Evolutionary conservation across 2,888 invertebrate genomes (phyloP), one percentile per base, ranked within the genome.

Genomic region (Scrobipalpa atriplicella): DNA sequence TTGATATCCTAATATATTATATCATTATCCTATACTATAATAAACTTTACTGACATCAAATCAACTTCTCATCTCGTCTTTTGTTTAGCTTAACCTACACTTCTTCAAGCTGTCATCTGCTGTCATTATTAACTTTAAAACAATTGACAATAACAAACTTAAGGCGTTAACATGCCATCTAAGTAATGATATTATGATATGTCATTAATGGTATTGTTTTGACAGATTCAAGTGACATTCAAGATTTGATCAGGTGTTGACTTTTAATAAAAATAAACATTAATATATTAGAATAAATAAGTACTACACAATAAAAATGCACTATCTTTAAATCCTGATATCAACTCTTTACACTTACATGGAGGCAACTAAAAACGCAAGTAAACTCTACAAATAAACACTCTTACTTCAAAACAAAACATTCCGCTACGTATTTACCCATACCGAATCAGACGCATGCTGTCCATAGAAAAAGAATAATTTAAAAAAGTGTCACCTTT

Each of bases 401-500:
- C 10, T 13, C 13, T 10, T 41, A 1, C 7, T 10, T 6, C 51
- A 51, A 3, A n/a, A 19, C 11, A 11, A 21, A 56, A 56, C 19
- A 10, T 29, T 56, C 13, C 54, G 21, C 21, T 19, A 29, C 6
- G n/a, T n/a, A n/a, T 29, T 1, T 19, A 10, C 21, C 11, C 54
- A 21, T 21, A 54, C 19, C 7, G 1, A 38, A 29, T 36, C 38
- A 58, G 9, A 16, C 16, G 7, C 36, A 13, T 11, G 6, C 41
- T 39, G 47, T 0, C 51, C 51, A 61, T 13, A 21, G 11, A 58
- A 64, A 68, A 66, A 62, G 51, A 19, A 52, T 69, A 36, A 29
- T 29, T 52, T 67, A 61, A 82, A 78, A 79, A 73, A 67, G 69
- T 70, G 71, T 75, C 73, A 75, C 72, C 71, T 74, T 71, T 75